Conservation (phyloP, 2,113 vertebrate genomes). For the Microcebus lehilahytsara region DNA sequence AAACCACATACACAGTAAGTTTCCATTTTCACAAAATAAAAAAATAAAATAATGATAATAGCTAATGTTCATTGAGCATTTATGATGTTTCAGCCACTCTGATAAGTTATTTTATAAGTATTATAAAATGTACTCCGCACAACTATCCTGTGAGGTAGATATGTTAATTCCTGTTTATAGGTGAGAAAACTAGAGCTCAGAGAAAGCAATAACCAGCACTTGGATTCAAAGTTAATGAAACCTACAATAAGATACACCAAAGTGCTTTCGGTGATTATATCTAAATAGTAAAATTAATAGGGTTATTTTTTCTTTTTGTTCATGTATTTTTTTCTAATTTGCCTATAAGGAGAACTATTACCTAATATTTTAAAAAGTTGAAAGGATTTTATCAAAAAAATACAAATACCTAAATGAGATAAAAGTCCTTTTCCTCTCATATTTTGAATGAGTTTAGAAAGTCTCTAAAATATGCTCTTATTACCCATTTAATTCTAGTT, state of each 20-base stretch:
- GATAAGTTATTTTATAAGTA: neutral
- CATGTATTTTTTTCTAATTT: neutral
- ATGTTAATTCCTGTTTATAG: neutral
- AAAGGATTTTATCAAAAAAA: neutral
- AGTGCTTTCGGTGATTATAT: neutral
- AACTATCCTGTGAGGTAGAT: neutral
- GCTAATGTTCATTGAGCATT: neutral
- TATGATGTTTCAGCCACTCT: neutral
- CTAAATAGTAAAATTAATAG: neutral
- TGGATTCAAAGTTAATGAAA: neutral
- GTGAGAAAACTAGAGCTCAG: neutral
- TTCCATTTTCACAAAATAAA: neutral
- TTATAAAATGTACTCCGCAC: neutral
- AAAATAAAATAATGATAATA: neutral
- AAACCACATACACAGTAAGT: neutral
- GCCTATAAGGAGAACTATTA: neutral
- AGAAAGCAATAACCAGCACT: neutral
- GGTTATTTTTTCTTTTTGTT: neutral
- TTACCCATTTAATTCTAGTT: neutral
- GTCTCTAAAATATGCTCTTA: neutral
- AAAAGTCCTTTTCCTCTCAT: neutral
- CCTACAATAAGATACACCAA: neutral
- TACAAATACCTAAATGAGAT: constrained; percentile 17
- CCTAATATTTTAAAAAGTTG: neutral
- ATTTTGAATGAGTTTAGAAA: constrained; percentile 16